Evolutionary conservation across 1,140 invertebrate species (phyloP), one percentile per base, ranked within the genome.

Genomic region (Dendrolimus punctatus): DNA sequence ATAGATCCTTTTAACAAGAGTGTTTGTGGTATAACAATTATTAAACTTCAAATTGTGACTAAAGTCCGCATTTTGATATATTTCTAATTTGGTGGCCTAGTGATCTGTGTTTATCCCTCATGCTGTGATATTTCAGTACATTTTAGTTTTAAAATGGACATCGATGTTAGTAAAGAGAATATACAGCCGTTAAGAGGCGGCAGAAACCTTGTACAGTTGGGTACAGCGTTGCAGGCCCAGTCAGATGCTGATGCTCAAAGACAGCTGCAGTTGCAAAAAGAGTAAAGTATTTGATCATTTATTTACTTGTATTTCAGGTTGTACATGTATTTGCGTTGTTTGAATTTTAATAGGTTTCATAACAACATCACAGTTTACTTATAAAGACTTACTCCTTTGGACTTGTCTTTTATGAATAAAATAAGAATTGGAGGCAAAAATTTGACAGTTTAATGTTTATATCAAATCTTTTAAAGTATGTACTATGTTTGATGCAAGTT

Each of bases 101-200:
- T 75, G 68, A 70, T 65, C 64, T 62, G 68, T 80, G 73, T 84
- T 77, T 79, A 68, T 72, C 47, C 59, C 68, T 71, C 68, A 80
- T 77, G 76, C 59, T 71, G 68, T 80, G 68, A 76, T 80, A 78
- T 57, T 70, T 75, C 55, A 60, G 52, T 53, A 56, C 61, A 64
- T 60, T 63, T 64, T 67, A 68, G 56, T 75, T 68, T 51, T 73
- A 85, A 59, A 64, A 92, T 92, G 91, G 91, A 92, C 82, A 91
- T 92, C 71, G 91, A 91, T 73, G 80, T 88, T 58, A 91, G 93
- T 64, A 98, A 98, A 87, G 96, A 97, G 88, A 97, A 98, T 87
- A 96, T 98, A 68, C 95, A 96, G 75, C 96, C 96, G 46, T 84
- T 97, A 51, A 91, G 91, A 70, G 91, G 94, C 73, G 96, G 96